These are phyloP conservation scores for Cybosia mesomella DNA, from an alignment of 2,888 invertebrate genomes.

Conservation along the genomic window DNA sequence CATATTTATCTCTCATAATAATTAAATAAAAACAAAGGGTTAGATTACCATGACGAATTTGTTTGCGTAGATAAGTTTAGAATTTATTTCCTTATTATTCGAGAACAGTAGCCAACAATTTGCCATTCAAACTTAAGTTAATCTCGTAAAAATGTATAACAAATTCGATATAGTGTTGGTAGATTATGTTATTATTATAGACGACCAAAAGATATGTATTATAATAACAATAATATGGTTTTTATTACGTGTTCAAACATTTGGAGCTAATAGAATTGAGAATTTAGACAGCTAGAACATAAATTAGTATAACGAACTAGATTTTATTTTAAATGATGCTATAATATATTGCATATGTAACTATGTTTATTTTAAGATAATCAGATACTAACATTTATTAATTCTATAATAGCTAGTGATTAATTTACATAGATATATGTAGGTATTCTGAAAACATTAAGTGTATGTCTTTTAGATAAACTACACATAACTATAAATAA, in stretches of 20 bases:
- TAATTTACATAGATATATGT: background rate
- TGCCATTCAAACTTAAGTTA: background rate
- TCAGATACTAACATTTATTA: slow-evolving; percentile 11
- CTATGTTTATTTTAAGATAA: slow-evolving; percentile 11
- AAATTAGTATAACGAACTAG: slow-evolving; percentile 16
- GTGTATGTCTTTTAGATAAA: too few species aligned
- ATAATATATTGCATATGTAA: background rate
- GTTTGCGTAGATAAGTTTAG: slow-evolving; percentile 12
- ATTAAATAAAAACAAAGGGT: slow-evolving; percentile 17
- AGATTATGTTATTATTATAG: background rate
- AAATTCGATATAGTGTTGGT: background rate
- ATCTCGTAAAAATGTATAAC: background rate
- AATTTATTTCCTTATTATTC: slow-evolving; percentile 16
- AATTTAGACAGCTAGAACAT: slow-evolving; percentile 15
- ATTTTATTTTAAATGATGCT: slow-evolving; percentile 21
- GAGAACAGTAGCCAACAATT: background rate
- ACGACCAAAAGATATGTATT: slow-evolving; percentile 2
- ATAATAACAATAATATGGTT: slow-evolving; percentile 14
- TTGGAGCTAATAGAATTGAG: slow-evolving; percentile 5
- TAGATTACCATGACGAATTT: slow-evolving; percentile 35
- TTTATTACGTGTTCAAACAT: slow-evolving; percentile 15
- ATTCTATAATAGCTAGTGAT: background rate
- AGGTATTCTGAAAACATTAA: background rate
- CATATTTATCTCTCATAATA: slow-evolving; percentile 20
- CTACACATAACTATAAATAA: background rate